Evolutionary conservation across 2,888 invertebrate species (phyloP).

Genomic region (Octonoba sinensis): DNA sequence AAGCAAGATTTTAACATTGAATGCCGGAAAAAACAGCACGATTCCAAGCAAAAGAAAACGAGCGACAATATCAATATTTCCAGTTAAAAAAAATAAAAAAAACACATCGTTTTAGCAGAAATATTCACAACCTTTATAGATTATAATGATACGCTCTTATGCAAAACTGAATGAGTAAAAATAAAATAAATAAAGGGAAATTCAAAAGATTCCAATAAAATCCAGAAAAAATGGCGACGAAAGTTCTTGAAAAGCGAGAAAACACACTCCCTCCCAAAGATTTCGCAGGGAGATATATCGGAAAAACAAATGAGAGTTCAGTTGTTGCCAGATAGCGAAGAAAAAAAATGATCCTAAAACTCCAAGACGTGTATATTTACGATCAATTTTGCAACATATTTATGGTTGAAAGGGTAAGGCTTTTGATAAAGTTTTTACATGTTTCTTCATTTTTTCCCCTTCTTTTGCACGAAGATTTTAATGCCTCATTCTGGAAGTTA

Average conservation of each 20-base stretch:
- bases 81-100: no score
- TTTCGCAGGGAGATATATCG: constrained; percentile 26
- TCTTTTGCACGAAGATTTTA: not conserved
- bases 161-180: no score
- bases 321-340: constrained; percentile 27
- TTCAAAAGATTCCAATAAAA: no score
- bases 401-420: constrained; percentile 9
- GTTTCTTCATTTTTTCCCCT: not conserved
- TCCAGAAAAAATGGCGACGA: no score
- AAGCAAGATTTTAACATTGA: no score
- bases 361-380: constrained; percentile 47
- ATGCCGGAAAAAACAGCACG: no score
- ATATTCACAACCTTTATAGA: no score
- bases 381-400: constrained; percentile 53
- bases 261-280: constrained; percentile 20
- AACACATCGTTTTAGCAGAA: no score
- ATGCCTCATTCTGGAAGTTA: constrained; percentile 4
- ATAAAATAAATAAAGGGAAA: no score
- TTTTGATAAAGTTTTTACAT: constrained; percentile 2
- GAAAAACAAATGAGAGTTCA: constrained; percentile 30
- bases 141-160: no score
- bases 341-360: constrained; percentile 14
- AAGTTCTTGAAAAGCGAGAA: constrained; percentile 15
- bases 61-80: no score
- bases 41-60: no score